Base-by-base conservation (phyloP, 2,797 vertebrate species). In the Enteromius trimaculatus region DNA sequence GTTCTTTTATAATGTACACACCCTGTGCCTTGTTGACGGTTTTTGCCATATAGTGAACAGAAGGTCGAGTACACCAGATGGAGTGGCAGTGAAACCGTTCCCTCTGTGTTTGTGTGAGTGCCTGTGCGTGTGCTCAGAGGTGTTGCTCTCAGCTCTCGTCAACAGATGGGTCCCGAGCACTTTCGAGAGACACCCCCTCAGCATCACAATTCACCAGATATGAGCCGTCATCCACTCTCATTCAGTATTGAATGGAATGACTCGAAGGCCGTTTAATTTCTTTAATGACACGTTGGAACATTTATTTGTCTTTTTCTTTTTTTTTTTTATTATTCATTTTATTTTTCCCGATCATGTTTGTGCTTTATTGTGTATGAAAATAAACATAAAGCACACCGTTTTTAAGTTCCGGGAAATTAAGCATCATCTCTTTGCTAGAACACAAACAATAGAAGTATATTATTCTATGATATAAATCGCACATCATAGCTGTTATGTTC, bases 31-130 rank as follows among this genome's bases (percentile, higher is more conserved):
- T 75, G 60, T 83, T 77, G 51, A 77, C 65, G 1, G 14, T 70
- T 51, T 70, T 68, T 70, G 39, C 51, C 74, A 78, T 85, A 62
- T 71, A 77, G 55, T 78, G 84, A 85, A 72, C 84, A 85, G 84
- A 85, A 85, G 74, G 84, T 85, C 2, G 64, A 76, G 72, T 77
- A 64, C 68, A 68, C 37, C 84, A 85, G 84, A 85, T 82, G 79
- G 84, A 78, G 44, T 53, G 64, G 39, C 71, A 65, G 39, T 82
- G 49, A 66, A 80, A 55, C 14, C 55, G 11, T 37, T 47, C 21
- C 53, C 37, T 81, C 74, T 80, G 77, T 69, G 71, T 76, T 47
- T 84, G 76, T 55, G 49, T 79, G 68, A 39, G 51, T 4, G 79
- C 60, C 23, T 82, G 70, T 49, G 70, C 23, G 7, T 64, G 44